Evolutionary conservation across 2,113 vertebrate species (phyloP), one percentile per base, ranked within the genome.

Genomic region (Oxyura jamaicensis): DNA sequence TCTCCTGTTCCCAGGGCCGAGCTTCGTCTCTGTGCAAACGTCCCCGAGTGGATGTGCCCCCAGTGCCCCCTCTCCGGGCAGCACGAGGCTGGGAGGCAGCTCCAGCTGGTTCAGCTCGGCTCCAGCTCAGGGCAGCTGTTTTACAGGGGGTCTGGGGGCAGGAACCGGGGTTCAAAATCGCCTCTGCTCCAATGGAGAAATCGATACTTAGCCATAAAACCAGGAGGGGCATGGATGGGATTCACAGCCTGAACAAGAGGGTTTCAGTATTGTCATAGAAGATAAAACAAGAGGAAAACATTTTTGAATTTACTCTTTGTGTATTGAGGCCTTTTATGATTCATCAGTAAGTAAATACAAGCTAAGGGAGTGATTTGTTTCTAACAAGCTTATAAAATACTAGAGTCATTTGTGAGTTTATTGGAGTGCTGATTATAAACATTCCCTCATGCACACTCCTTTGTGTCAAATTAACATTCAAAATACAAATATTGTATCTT

Each of bases 381-480:
- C 98, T 98, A 98, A 98, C 98, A 98, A 98, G 98, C 98, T 98
- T 98, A 98, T 98, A 98, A 98, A 98, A 99, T 98, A 98, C 97
- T 98, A 97, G 98, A 97, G 94, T 98, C 98, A 97, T 98, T 98
- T 98, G 98, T 97, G 97, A 98, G 98, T 99, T 99, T 99, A 98
- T 99, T 98, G 98, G 98, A 97, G 98, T 98, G 98, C 98, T 98
- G 98, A 98, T 99, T 99, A 98, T 98, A 98, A 98, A 98, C 98
- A 98, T 98, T 99, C 98, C 99, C 99, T 97, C 97, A 98, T 98
- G 99, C 98, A 98, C 98, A 97, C 98, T 99, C 98, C 98, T 98
- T 98, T 98, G 98, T 98, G 98, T 99, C 99, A 98, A 98, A 99
- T 99, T 99, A 99, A 99, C 98, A 98, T 98, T 98, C 98, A 98